Percentiles rank a stretch among this genome's conserved stretches.
phyloP scores from a whole-genome alignment of 1,140 invertebrate genomes.

The Drosophila ogumai region DNA sequence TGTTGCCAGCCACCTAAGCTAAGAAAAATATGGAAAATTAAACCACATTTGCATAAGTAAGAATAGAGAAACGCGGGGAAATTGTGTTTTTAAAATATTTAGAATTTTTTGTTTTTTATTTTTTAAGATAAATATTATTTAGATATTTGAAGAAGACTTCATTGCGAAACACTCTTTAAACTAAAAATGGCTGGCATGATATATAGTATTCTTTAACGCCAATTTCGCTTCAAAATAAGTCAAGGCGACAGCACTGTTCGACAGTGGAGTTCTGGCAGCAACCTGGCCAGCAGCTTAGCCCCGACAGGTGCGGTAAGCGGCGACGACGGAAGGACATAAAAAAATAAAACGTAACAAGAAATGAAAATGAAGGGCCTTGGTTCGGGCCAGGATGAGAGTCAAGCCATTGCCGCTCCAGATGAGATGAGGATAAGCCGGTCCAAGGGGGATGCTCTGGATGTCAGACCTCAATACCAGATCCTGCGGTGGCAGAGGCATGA shows the following conservation, averaged over 20 bases:
- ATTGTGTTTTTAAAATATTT: too few relatives aligned
- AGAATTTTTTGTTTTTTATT: too few relatives aligned
- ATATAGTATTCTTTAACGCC: background rate
- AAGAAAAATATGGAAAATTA: background rate
- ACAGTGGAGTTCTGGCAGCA: slow-evolving; percentile 32
- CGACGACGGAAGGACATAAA: slow-evolving; percentile 74
- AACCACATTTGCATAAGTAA: background rate
- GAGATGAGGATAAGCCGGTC: slow-evolving; percentile 40
- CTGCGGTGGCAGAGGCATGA: slow-evolving; percentile 27
- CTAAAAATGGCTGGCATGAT: background rate
- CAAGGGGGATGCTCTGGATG: slow-evolving; percentile 54
- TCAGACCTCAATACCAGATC: slow-evolving; percentile 53
- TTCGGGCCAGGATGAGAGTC: slow-evolving; percentile 49
- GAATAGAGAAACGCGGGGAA: too few relatives aligned
- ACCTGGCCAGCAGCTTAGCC: slow-evolving; percentile 71
- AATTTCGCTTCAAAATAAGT: background rate
- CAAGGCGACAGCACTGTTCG: background rate
- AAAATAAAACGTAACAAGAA: slow-evolving; percentile 74
- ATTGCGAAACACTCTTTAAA: too few relatives aligned
- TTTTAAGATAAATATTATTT: too few relatives aligned
- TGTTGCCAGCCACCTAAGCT: background rate
- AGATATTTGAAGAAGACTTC: too few relatives aligned
- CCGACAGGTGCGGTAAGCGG: slow-evolving; percentile 63
- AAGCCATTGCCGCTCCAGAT: slow-evolving; percentile 74
- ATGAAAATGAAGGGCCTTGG: slow-evolving; percentile 75